Percentiles rank a stretch among this genome's conserved stretches.
phyloP scores from a whole-genome alignment of 1,140 invertebrate genomes.

The Tribolium castaneum region DNA sequence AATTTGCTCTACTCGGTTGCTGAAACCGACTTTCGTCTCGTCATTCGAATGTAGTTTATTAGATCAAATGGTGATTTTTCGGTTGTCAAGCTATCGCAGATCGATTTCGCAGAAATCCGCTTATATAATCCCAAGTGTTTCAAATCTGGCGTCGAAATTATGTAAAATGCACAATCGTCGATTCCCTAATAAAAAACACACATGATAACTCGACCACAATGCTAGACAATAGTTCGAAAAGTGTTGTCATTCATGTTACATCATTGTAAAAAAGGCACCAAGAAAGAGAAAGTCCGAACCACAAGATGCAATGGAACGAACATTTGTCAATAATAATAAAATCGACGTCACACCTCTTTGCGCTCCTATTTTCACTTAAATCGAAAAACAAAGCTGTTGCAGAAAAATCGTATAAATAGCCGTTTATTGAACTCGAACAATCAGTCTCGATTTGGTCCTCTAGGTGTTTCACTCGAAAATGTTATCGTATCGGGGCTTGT shows the following conservation, averaged over 20 bases:
- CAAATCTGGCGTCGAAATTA: not conserved
- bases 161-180: slow-evolving; percentile 3
- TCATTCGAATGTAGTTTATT: not conserved
- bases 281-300: slow-evolving; percentile 58
- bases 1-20: no score
- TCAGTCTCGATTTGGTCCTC: slow-evolving; percentile 52
- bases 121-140: slow-evolving; percentile 2
- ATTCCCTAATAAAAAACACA: slow-evolving; percentile 1
- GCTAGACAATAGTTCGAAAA: slow-evolving; percentile 16
- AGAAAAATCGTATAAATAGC: slow-evolving; percentile 58
- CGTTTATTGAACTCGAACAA: slow-evolving; percentile 45
- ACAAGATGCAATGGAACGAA: slow-evolving; percentile 59
- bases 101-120: slow-evolving; percentile 1
- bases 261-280: slow-evolving; percentile 17
- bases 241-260: slow-evolving; percentile 27
- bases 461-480: slow-evolving; percentile 51
- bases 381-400: slow-evolving; percentile 49
- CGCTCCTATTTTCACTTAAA: slow-evolving; percentile 56
- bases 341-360: slow-evolving; percentile 53
- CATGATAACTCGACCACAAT: slow-evolving; percentile 31
- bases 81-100: slow-evolving; percentile 8
- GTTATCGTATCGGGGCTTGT: slow-evolving; percentile 55
- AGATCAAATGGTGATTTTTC: not conserved
- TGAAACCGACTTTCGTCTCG: not conserved
- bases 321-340: slow-evolving; percentile 54